Evolutionary conservation across 64 coral and sea anemone genomes (phyloP).

Genomic region (Cladopsammia gracilis): DNA sequence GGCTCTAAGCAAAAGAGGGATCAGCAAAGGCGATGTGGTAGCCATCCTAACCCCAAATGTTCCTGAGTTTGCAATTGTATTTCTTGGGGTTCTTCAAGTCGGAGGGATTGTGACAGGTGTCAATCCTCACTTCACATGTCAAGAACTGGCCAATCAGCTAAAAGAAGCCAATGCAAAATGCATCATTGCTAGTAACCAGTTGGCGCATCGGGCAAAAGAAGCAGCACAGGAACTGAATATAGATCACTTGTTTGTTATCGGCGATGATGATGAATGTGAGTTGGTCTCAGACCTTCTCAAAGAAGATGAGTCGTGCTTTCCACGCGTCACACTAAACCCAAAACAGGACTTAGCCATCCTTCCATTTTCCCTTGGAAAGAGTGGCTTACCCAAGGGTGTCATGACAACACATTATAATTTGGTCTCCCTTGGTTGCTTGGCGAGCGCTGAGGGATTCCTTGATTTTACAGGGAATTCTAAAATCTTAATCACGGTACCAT

Average conservation of each 20-base stretch:
- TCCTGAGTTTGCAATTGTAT: slow-evolving; percentile 69
- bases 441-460: neutral
- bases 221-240: slow-evolving; percentile 20
- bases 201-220: slow-evolving; percentile 50
- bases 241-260: slow-evolving; percentile 46
- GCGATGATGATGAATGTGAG: slow-evolving; percentile 56
- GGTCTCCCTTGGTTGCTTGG: slow-evolving; percentile 33
- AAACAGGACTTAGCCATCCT: slow-evolving; percentile 78
- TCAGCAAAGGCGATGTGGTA: slow-evolving; percentile 80
- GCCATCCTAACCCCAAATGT: slow-evolving; percentile 57
- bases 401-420: slow-evolving; percentile 88
- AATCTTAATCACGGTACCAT: slow-evolving; percentile 28
- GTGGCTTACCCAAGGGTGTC: slow-evolving; percentile 77
- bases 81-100: slow-evolving; percentile 52
- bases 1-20: slow-evolving; percentile 64
- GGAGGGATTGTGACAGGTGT: slow-evolving; percentile 70
- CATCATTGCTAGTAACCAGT: slow-evolving; percentile 35
- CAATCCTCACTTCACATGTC: slow-evolving; percentile 56
- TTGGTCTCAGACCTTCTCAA: slow-evolving; percentile 62
- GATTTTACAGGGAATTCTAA: slow-evolving; percentile 26
- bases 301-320: slow-evolving; percentile 58
- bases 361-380: slow-evolving; percentile 73
- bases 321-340: slow-evolving; percentile 52
- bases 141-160: slow-evolving; percentile 65
- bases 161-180: slow-evolving; percentile 63